A percentile compares a stretch with the other conserved stretches of the same genome.
Evolutionary conservation across 2,113 vertebrate species (phyloP).

Genomic region (Pica pica): DNA sequence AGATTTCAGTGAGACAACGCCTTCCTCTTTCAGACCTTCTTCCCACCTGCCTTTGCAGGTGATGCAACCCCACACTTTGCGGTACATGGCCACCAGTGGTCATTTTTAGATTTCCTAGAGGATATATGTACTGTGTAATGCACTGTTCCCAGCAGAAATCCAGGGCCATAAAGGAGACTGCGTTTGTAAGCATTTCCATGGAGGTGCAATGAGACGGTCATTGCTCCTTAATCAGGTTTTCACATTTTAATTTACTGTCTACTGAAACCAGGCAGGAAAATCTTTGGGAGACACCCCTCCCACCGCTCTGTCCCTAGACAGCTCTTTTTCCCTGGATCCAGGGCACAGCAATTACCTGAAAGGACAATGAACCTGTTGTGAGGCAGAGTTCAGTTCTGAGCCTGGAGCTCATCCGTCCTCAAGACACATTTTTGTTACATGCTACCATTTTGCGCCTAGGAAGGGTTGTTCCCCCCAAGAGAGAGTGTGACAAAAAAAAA

Average conservation of each 20-base stretch:
- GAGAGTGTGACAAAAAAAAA: not conserved
- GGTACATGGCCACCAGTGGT: not conserved
- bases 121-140: too few relatives aligned
- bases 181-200: not conserved
- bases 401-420: not conserved
- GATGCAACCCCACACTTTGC: not conserved
- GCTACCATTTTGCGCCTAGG: not conserved
- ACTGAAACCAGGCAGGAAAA: not conserved
- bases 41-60: not conserved
- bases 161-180: not conserved
- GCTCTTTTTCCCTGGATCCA: not conserved
- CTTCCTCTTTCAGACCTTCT: not conserved
- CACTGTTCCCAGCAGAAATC: not conserved
- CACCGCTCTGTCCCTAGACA: fast-evolving
- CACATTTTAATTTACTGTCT: not conserved
- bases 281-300: not conserved
- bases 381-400: not conserved
- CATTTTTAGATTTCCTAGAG: not conserved
- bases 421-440: not conserved
- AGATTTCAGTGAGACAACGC: not conserved
- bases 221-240: not conserved
- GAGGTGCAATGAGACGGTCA: not conserved
- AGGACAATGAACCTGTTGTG: not conserved
- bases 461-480: not conserved
- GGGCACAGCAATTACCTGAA: not conserved